Evolutionary conservation across 2,888 invertebrate species (phyloP), one percentile per base, ranked within the genome.

Genomic region (Napeogenes inachia): DNA sequence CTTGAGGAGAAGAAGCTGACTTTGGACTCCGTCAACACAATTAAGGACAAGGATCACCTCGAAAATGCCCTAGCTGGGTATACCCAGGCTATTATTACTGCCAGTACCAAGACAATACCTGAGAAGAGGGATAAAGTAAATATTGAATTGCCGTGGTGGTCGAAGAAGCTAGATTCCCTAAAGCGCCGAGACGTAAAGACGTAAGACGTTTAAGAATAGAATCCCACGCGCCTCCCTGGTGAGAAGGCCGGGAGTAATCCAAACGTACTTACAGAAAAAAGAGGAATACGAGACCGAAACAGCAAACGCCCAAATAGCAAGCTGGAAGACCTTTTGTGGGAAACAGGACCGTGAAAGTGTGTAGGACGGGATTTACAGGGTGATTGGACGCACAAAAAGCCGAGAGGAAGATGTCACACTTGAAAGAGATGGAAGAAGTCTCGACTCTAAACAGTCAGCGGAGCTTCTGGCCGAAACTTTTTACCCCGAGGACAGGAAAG

Each of bases 311-410:
- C 50, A 65, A 46, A 57, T 12, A 1, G 38, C 32, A 0, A 65
- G 65, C 50, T 68, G 67, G 66, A 68, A 65, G 47, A 57, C 56
- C 10, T 70, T 68, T 54, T 68, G 67, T 42, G 13, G 13, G n/a
- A 62, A 54, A 45, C 68, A 67, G 38, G 61, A 66, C 0, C 55
- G 47, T 21, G 70, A 71, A 30, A 50, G 60, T 2, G 21, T 66
- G 6, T 68, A 68, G 71, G 68, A 71, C 6, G 69, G 66, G 2
- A 65, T 63, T 2, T 68, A 68, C 57, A 62, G 60, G 5, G 63
- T 66, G 4, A 61, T 68, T 2, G 47, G 64, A 13, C 54, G n/a
- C 4, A 33, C 57, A 8, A n/a, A 38, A 13, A 50, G 50, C 2
- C 1, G n/a, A 12, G 13, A n/a, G 13, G 45, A 45, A 10, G 45